A percentile compares a stretch with the other conserved stretches of the same genome.
phyloP scores from a whole-genome alignment of 1,140 invertebrate species.

The Frieseomelitta varia region DNA sequence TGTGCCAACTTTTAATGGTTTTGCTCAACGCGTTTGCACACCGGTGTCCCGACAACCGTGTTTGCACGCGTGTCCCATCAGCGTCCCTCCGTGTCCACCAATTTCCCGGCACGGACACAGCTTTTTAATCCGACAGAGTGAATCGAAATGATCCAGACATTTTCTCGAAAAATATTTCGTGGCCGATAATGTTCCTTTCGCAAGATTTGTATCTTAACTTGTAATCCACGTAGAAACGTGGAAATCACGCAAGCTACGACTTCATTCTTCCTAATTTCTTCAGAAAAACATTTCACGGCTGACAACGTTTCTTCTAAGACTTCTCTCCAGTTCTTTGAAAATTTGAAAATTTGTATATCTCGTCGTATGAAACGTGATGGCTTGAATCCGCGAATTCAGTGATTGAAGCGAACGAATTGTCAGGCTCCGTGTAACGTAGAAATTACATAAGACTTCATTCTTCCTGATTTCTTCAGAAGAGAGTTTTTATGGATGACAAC shows the following conservation, averaged over 20 bases:
- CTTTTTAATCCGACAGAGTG: neutral
- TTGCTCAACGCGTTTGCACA: conserved; percentile 46
- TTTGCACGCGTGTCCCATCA: conserved; percentile 9
- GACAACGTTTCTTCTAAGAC: neutral
- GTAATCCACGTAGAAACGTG: too few relatives aligned
- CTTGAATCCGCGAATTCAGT: neutral
- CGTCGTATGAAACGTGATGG: neutral
- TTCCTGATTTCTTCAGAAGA: neutral
- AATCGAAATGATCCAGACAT: too few relatives aligned
- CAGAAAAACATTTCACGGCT: neutral
- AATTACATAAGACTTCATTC: neutral
- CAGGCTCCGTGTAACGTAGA: fast-evolving
- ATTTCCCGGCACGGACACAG: neutral
- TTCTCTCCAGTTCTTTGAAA: too few relatives aligned
- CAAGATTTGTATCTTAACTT: neutral
- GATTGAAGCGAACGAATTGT: neutral
- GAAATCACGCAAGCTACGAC: too few relatives aligned
- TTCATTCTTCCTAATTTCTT: neutral
- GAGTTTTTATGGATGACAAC: neutral
- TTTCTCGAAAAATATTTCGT: neutral
- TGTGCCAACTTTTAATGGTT: conserved; percentile 61
- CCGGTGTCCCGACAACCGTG: neutral
- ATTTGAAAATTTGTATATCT: too few relatives aligned
- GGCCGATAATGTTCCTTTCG: neutral
- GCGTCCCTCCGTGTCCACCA: neutral